A percentile compares a stretch with the other conserved stretches of the same genome.
These are phyloP conservation scores for Phalanger gymnotis DNA, from an alignment of 2,797 vertebrate species.

Conservation along the genomic window DNA sequence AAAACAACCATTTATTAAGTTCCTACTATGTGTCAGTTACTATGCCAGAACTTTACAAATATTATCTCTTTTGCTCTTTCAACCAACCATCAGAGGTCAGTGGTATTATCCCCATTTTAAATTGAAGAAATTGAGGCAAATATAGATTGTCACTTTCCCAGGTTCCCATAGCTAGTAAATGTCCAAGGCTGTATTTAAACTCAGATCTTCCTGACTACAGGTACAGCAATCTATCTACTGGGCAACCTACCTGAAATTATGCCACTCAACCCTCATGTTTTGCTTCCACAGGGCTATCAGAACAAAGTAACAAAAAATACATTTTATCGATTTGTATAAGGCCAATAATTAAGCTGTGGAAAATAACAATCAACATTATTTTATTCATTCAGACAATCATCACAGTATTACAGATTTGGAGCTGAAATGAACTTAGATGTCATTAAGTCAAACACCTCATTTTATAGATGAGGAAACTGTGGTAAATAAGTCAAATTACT, in stretches of 20 bases:
- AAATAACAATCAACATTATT: constrained; percentile 3
- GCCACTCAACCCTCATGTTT: background rate
- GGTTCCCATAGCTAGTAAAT: background rate
- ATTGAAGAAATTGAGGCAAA: background rate
- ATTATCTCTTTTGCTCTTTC: background rate
- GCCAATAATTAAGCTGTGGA: background rate
- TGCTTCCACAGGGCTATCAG: background rate
- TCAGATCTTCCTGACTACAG: background rate
- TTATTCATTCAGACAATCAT: background rate
- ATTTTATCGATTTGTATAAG: background rate
- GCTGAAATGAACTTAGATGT: no score
- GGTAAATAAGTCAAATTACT: constrained; percentile 16
- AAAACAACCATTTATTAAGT: background rate
- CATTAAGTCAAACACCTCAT: background rate
- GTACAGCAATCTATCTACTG: background rate
- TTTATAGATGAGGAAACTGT: constrained; percentile 17
- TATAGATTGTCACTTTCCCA: background rate
- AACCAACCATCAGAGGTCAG: background rate
- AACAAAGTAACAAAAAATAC: background rate
- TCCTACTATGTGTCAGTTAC: background rate
- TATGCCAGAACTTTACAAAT: background rate
- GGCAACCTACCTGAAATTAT: background rate
- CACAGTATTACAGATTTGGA: no score
- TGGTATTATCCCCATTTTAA: background rate
- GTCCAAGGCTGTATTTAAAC: background rate